Evolutionary conservation across 2,888 invertebrate genomes (phyloP).

Genomic region (Stenotaenia linearis): DNA sequence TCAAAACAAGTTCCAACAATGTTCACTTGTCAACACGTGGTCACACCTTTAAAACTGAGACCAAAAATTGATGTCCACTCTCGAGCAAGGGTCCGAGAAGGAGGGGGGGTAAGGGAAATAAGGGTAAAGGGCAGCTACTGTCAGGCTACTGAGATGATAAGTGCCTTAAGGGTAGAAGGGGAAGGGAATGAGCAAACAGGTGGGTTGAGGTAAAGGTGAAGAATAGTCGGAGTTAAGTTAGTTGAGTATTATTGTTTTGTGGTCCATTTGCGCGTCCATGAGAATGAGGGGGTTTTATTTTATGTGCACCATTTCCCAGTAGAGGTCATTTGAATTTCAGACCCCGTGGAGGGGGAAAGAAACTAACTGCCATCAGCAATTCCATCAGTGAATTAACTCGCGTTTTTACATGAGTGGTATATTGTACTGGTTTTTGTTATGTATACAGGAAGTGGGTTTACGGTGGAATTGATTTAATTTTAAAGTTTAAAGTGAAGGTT

Average conservation of each 20-base stretch:
- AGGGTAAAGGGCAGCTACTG: slow-evolving; percentile 21
- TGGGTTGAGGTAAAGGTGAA: not conserved
- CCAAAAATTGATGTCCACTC: not conserved
- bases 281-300: not conserved
- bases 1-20: not conserved
- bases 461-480: not conserved
- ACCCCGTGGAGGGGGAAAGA: not conserved
- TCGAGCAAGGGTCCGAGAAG: not conserved
- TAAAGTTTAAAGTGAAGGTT: too few species aligned
- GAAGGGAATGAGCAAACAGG: not conserved
- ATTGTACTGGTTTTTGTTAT: too few species aligned
- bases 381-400: slow-evolving; percentile 4
- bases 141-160: slow-evolving; percentile 21
- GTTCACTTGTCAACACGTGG: slow-evolving; percentile 26
- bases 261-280: not conserved
- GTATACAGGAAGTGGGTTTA: too few species aligned
- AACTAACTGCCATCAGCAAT: slow-evolving; percentile 1
- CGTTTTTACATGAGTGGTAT: too few species aligned
- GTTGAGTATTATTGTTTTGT: not conserved
- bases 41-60: slow-evolving; percentile 3
- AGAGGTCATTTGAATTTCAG: slow-evolving; percentile 24
- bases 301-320: slow-evolving; percentile 13
- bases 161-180: not conserved
- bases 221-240: not conserved
- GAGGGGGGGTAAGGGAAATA: not conserved